Base-by-base conservation (phyloP, 2,113 vertebrate species). In the Nettapus auritus region DNA sequence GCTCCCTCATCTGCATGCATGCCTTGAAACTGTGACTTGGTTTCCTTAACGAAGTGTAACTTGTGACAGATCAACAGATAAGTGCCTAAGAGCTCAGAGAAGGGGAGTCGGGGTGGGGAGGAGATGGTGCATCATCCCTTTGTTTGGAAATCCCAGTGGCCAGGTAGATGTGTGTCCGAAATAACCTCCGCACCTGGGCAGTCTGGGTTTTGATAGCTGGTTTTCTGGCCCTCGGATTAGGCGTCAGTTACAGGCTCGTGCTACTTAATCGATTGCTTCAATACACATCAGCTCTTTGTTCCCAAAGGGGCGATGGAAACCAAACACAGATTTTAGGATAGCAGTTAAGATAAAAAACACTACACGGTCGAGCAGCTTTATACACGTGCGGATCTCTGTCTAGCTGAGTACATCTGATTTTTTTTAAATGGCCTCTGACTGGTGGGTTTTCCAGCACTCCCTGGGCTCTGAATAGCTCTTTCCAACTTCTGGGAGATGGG, bases 161-260 rank as follows among this genome's bases (percentile, higher is more conserved):
- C 44, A 52, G 70, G 62, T 42, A 60, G 81, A 13, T 0, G 0
- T 21, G 38, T 46, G 40, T 68, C 48, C 76, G 1, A 0, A 6
- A 20, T 20, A 33, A 5, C 63, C 64, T 40, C 80, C 34, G 33
- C 62, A 59, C 48, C 62, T 67, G 70, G 70, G 46, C 48, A 13
- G 5, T 25, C n/a, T 48, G 88, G 22, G 33, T 16, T 5, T 2
- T 0, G 0, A 3, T 33, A 40, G n/a, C 44, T 53, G 26, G 9
- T 53, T 64, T 28, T 33, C 26, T 68, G 53, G 28, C 57, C 56
- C 13, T 55, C 62, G 56, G 18, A 17, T 0, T 0, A 71, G 70
- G 29, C 42, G 14, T 38, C 71, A 53, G 4, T 56, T 86, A 28
- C 67, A 33, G 31, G 33, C 52, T 68, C 46, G 67, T 64, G 53